Evolutionary conservation across 2,888 invertebrate genomes (phyloP).

Genomic region (Drosophila histrio): DNA sequence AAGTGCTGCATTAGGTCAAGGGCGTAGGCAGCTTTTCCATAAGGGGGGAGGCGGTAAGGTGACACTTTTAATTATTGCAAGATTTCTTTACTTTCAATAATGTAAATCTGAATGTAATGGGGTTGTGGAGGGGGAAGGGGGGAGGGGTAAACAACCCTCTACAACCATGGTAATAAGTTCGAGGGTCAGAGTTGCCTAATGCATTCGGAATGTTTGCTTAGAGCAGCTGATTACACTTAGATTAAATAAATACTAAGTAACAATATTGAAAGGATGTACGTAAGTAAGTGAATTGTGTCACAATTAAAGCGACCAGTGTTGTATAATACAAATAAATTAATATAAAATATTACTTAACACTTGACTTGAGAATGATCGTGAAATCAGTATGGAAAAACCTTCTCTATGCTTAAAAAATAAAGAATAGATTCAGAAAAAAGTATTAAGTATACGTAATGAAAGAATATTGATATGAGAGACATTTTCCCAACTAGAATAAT

Average conservation of each 20-base stretch:
- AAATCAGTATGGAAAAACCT: neutral
- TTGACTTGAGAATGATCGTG: neutral
- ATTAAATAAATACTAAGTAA: neutral
- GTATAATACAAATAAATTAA: neutral
- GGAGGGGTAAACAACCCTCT: no score
- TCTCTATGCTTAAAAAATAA: no score
- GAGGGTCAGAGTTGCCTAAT: neutral
- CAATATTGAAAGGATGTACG: neutral
- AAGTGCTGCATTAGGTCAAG: slow-evolving; percentile 36
- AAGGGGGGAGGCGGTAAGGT: no score
- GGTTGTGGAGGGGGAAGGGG: no score
- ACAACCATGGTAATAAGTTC: slow-evolving; percentile 3
- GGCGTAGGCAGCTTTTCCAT: no score
- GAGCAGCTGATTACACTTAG: slow-evolving; percentile 7
- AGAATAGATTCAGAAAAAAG: no score
- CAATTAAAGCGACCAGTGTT: neutral
- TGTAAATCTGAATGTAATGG: no score
- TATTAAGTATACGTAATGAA: no score
- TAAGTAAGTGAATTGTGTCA: neutral
- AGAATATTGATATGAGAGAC: no score
- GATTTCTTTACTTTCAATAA: no score
- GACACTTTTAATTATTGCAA: no score
- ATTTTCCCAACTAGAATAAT: no score
- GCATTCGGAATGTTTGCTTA: slow-evolving; percentile 7
- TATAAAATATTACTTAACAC: neutral